These are phyloP conservation scores for Ichneumon xanthorius DNA, from an alignment of 2,888 invertebrate species.

Conservation along the genomic window DNA sequence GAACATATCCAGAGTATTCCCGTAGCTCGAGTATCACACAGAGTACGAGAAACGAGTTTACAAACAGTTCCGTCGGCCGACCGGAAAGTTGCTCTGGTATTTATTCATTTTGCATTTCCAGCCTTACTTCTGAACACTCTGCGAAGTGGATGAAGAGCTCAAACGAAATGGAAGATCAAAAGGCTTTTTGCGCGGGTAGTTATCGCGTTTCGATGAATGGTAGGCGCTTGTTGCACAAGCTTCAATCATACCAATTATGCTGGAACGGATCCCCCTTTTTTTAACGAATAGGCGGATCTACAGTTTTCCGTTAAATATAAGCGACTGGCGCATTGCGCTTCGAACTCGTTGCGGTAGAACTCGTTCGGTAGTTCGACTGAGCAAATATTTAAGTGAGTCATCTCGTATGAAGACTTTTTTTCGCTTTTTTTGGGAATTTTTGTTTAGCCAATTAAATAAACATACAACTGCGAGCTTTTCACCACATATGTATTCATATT, in stretches of 20 bases:
- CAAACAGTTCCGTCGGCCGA: neutral
- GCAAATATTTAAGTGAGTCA: too few relatives aligned
- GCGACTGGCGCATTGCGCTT: too few relatives aligned
- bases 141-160: neutral
- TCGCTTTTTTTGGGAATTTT: too few relatives aligned
- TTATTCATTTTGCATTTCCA: neutral
- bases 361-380: too few relatives aligned
- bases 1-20: neutral
- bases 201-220: conserved; percentile 3
- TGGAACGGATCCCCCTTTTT: neutral
- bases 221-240: neutral
- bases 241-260: neutral
- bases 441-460: too few relatives aligned
- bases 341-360: too few relatives aligned
- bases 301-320: too few relatives aligned
- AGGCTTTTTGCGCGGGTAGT: neutral
- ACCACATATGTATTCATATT: too few relatives aligned
- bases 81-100: neutral
- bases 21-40: neutral
- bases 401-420: too few relatives aligned
- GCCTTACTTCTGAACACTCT: neutral
- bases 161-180: neutral
- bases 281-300: too few relatives aligned
- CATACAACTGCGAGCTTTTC: too few relatives aligned
- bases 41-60: neutral